These are phyloP conservation scores for Abscondita cerata DNA, from an alignment of 2,888 invertebrate species.

Conservation along the genomic window DNA sequence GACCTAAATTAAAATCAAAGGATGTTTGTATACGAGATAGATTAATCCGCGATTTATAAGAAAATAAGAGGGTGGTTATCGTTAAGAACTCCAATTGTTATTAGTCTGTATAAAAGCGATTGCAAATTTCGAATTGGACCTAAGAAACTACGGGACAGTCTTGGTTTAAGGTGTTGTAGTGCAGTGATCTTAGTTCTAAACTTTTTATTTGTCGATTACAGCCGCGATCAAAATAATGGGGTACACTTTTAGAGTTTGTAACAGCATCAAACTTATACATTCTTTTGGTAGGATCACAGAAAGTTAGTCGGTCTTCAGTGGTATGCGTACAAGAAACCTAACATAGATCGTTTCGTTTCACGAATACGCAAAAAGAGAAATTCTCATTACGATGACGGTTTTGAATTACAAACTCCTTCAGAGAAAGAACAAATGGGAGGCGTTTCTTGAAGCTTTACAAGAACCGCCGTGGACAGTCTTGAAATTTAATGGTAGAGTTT, in stretches of 20 bases:
- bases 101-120: slow-evolving; percentile 44
- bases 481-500: slow-evolving; percentile 55
- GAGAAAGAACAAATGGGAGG: slow-evolving; percentile 50
- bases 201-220: slow-evolving; percentile 10
- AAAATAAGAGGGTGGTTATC: slow-evolving; percentile 51
- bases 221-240: slow-evolving; percentile 15
- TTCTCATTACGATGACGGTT: slow-evolving; percentile 45
- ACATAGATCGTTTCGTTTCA: slow-evolving; percentile 64
- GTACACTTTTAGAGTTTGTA: too few relatives aligned
- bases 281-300: not conserved
- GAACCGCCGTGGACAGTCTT: slow-evolving; percentile 57
- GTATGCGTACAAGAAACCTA: slow-evolving; percentile 33
- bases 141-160: slow-evolving; percentile 44
- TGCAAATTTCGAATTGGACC: slow-evolving; percentile 19
- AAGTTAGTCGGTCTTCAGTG: slow-evolving; percentile 7
- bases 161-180: slow-evolving; percentile 41
- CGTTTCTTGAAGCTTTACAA: slow-evolving; percentile 55
- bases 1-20: slow-evolving; percentile 23
- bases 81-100: slow-evolving; percentile 45
- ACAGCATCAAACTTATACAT: too few relatives aligned
- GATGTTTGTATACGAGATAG: slow-evolving; percentile 31
- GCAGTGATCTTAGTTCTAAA: slow-evolving; percentile 33
- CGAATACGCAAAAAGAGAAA: slow-evolving; percentile 60
- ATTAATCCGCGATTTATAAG: slow-evolving; percentile 44
- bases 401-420: slow-evolving; percentile 42